Percentiles rank a stretch among this genome's conserved stretches.
phyloP scores from a whole-genome alignment of 2,797 vertebrate genomes.

The Eulemur albifrons region DNA sequence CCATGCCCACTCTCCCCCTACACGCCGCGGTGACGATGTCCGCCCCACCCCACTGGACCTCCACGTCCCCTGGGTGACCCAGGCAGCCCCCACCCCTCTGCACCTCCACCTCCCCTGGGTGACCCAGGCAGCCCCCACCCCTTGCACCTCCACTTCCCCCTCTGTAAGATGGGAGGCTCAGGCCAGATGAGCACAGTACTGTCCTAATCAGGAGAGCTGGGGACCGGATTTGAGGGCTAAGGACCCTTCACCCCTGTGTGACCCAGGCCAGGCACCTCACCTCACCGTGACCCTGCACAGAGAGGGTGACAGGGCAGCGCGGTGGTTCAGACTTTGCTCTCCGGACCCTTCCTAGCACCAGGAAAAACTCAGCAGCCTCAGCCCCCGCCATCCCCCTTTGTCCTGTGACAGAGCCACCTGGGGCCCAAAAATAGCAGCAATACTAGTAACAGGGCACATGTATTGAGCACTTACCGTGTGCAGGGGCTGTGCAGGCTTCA shows the following conservation, averaged over 20 bases:
- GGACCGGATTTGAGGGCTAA: not conserved
- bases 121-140: no score
- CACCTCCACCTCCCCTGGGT: not conserved
- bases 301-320: rapidly evolving
- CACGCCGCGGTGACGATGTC: no score
- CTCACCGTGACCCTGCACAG: not conserved
- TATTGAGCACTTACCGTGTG: not conserved
- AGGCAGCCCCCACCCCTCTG: no score
- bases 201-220: not conserved
- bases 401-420: not conserved
- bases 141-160: not conserved
- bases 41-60: no score
- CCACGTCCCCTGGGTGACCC: not conserved
- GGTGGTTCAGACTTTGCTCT: not conserved
- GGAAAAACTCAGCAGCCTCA: not conserved
- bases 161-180: not conserved
- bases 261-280: not conserved
- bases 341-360: not conserved
- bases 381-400: no score
- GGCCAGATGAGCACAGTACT: not conserved
- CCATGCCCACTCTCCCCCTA: no score
- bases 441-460: not conserved
- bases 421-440: not conserved
- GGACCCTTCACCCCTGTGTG: not conserved
- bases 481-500: no score